Conservation (phyloP, 2,888 invertebrate species). For the Agrenia bidenticulata region DNA sequence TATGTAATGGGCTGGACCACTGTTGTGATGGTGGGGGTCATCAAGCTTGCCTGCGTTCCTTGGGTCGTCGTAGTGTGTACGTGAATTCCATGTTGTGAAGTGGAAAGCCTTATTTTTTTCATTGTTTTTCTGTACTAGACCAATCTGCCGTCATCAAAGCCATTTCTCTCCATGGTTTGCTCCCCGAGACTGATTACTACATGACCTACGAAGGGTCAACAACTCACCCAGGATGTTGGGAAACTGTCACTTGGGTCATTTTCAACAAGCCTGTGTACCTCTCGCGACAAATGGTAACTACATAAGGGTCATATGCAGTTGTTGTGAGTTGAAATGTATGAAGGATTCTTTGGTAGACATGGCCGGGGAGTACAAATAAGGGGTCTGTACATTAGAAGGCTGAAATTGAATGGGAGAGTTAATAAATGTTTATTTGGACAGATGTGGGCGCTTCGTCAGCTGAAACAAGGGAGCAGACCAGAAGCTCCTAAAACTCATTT, state of each 20-base stretch:
- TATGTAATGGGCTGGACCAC: too few species aligned
- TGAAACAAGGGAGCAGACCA: slow-evolving; percentile 82
- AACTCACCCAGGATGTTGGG: slow-evolving; percentile 97
- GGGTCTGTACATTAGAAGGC: too few species aligned
- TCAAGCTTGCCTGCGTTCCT: not conserved
- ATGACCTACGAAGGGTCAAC: slow-evolving; percentile 98
- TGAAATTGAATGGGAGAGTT: too few species aligned
- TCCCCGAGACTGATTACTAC: slow-evolving; percentile 90
- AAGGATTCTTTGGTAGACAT: too few species aligned
- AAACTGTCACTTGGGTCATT: slow-evolving; percentile 98
- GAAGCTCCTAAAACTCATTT: slow-evolving; percentile 84
- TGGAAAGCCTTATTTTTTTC: too few species aligned
- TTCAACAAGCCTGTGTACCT: slow-evolving; percentile 97
- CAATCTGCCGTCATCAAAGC: slow-evolving; percentile 79
- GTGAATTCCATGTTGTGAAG: too few species aligned
- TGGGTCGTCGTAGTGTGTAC: not conserved
- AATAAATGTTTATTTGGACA: slow-evolving; percentile 56
- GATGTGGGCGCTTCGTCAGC: slow-evolving; percentile 81
- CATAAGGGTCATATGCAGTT: too few species aligned
- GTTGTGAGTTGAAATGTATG: not conserved
- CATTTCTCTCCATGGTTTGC: slow-evolving; percentile 77
- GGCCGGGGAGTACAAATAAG: too few species aligned
- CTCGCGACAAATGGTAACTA: slow-evolving; percentile 85
- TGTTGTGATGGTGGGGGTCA: not conserved
- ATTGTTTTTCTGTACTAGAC: slow-evolving; percentile 62